Conservation (phyloP, 2,888 invertebrate genomes). For the Lochmaea capreae region DNA sequence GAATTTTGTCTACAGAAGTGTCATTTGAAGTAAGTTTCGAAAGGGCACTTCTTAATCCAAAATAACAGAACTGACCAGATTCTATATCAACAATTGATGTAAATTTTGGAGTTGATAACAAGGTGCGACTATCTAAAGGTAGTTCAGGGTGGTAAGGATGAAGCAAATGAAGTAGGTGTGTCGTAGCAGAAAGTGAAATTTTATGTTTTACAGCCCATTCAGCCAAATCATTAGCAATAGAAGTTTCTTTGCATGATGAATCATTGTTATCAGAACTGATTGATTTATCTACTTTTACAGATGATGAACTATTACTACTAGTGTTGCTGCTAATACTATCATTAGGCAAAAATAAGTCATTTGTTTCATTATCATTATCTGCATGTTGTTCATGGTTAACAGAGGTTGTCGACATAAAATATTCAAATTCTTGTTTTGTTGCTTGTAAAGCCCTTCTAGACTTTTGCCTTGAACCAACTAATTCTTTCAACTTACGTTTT, state of each 20-base stretch:
- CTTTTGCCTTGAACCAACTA: conserved; percentile 31
- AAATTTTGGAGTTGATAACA: conserved; percentile 31
- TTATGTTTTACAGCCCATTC: conserved; percentile 39
- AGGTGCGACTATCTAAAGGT: conserved; percentile 40
- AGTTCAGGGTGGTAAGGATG: conserved; percentile 39
- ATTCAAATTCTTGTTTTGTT: conserved; percentile 29
- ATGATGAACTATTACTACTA: conserved; percentile 9
- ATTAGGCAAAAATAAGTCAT: conserved; percentile 11
- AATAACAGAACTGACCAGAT: too few species aligned
- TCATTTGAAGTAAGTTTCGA: too few species aligned
- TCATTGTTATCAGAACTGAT: conserved; percentile 16
- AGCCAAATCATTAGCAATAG: conserved; percentile 26
- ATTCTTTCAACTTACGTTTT: conserved; percentile 33
- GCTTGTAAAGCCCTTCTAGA: conserved; percentile 33
- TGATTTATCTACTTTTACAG: conserved; percentile 19
- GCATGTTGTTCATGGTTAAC: conserved; percentile 19
- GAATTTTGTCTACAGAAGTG: too few species aligned
- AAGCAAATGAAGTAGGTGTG: conserved; percentile 29
- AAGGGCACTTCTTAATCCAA: too few species aligned
- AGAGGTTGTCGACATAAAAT: conserved; percentile 12
- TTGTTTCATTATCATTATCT: conserved; percentile 13
- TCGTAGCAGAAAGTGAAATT: conserved; percentile 37
- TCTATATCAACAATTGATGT: not conserved
- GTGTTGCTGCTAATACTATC: conserved; percentile 19
- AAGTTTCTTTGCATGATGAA: conserved; percentile 28